Conservation (phyloP, 2,797 vertebrate genomes). For the Centropyge bicolor region DNA sequence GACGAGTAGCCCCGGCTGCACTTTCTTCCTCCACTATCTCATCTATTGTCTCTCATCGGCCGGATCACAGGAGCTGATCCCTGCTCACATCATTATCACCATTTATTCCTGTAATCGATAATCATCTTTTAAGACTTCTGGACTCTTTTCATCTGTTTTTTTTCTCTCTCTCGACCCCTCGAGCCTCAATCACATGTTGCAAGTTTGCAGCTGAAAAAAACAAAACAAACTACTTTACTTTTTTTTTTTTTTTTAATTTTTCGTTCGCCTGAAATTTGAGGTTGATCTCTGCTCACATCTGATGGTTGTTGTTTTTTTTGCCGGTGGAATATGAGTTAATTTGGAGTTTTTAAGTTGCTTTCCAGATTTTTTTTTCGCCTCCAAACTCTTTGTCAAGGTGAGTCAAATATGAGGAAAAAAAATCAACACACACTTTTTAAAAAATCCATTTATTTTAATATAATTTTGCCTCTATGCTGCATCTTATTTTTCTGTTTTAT, state of each 20-base stretch:
- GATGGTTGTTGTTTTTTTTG: slow-evolving; percentile 15
- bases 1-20: slow-evolving; percentile 74
- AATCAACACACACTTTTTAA: not conserved
- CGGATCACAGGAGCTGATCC: slow-evolving; percentile 52
- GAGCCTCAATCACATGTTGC: slow-evolving; percentile 28
- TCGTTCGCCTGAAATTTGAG: not conserved
- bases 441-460: not conserved
- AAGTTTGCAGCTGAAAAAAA: slow-evolving; percentile 37
- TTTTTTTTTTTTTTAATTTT: not conserved
- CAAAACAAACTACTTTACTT: slow-evolving; percentile 30
- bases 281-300: not conserved
- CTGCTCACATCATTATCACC: slow-evolving; percentile 20
- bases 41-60: slow-evolving; percentile 78
- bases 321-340: slow-evolving; percentile 81
- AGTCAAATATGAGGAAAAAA: slow-evolving; percentile 41
- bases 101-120: not conserved
- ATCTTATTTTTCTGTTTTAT: not conserved
- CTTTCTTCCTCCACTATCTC: slow-evolving; percentile 73
- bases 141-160: slow-evolving; percentile 15
- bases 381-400: slow-evolving; percentile 77
- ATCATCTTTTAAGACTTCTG: slow-evolving; percentile 26
- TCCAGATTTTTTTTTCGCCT: slow-evolving; percentile 31
- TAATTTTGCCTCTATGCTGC: not conserved
- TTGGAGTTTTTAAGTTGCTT: slow-evolving; percentile 64
- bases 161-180: too few species aligned